Base-by-base conservation (phyloP, 2,888 invertebrate species). In the Abrostola triplasia region DNA sequence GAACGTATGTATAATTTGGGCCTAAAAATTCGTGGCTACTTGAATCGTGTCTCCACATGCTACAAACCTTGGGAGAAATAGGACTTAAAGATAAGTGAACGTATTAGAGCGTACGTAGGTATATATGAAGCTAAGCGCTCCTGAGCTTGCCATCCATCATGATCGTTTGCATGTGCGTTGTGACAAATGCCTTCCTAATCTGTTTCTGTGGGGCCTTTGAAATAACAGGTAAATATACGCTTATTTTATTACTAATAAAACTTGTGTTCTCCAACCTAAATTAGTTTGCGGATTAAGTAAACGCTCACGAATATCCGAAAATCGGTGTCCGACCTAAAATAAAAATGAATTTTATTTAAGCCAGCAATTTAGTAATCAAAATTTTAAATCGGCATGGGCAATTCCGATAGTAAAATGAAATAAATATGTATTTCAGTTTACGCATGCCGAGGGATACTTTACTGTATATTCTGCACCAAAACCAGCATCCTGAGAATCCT, bases 171-270 rank as follows among this genome's bases (percentile, higher is more conserved):
- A 91, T 84, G 79, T 90, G 90, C 81, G 87, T 79, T 73, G 78
- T 88, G 91, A 92, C 90, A 88, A 91, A 92, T 90, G 90, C 84
- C 73, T 84, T 81, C 85, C 83, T 90, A 88, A 91, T 90, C 83
- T 86, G 84, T 85, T 83, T 69, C 77, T 75, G 73, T 64, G 65
- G 24, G 55, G 64, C 57, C 44, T 47, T 67, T 62, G 59, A 76
- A 68, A 78, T 72, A 70, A 72, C 79, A 77, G 79, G 78, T 79
- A 73, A 73, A 79, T 72, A 65, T 60, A n/a, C 35, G 51, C 54
- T 58, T 73, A 71, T 77, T 64, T 76, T 69, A 73, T 56, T 58
- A 55, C 52, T 62, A 59, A 47, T 37, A n/a, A 24, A 24, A 2
- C 1, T 6, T 6, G 9, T 40, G 11, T 9, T 40, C 13, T 13